phyloP scores from a whole-genome alignment of 2,113 vertebrate species.

The Corythaixoides concolor region DNA sequence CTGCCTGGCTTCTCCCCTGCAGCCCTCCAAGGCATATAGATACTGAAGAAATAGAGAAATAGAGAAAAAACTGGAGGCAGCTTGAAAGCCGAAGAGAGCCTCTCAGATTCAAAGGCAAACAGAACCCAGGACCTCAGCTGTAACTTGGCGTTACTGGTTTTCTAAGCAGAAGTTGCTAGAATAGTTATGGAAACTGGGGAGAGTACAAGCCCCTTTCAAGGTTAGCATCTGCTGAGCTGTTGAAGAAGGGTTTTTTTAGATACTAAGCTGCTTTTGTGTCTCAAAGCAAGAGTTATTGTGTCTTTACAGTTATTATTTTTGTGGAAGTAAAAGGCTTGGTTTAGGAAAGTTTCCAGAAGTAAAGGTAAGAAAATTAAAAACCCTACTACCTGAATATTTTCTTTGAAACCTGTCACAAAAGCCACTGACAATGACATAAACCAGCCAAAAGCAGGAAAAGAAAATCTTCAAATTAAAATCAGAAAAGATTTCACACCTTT shows the following conservation, averaged over 20 bases:
- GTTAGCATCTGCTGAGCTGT: background rate
- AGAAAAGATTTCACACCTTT: background rate
- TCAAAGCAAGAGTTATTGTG: background rate
- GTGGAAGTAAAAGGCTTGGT: background rate
- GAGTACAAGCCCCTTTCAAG: background rate
- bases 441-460: background rate
- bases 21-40: background rate
- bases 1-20: background rate
- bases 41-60: background rate
- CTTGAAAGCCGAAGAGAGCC: background rate
- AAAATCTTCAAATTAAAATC: background rate
- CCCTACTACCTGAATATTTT: background rate
- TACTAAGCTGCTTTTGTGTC: background rate
- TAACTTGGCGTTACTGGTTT: background rate
- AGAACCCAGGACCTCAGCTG: background rate
- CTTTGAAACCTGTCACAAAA: background rate
- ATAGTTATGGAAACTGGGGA: background rate
- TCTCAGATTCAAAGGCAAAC: background rate
- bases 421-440: background rate
- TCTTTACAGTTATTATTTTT: background rate
- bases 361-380: background rate
- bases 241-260: background rate
- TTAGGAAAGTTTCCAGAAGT: background rate
- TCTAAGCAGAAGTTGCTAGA: background rate
- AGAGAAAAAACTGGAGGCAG: background rate